Evolutionary conservation across 2,113 vertebrate genomes (phyloP), one percentile per base, ranked within the genome.

Genomic region (Nyctereutes procyonoides): DNA sequence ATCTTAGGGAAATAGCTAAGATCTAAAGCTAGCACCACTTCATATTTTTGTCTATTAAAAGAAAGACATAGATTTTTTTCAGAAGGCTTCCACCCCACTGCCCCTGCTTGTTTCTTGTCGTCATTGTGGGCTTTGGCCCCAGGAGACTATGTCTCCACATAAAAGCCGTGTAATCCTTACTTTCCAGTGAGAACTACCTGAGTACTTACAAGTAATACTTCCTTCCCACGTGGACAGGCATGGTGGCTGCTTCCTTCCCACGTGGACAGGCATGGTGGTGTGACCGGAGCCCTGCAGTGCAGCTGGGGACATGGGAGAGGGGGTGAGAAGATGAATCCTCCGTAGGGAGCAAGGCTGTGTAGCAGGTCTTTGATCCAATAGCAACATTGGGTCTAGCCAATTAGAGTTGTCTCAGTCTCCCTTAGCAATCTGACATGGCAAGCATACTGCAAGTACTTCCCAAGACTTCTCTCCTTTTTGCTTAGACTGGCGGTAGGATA

Each of bases 21-120:
- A 69, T 96, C 38, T 92, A 93, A 95, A 95, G 38, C 67, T 89
- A 87, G n/a, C 51, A 79, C n/a, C 62, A 63, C 48, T 58, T 73
- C 17, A 63, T 69, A 74, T 35, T 93, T 96, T 96, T 86, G 67
- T 82, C 69, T 93, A 38, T 58, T 93, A 32, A 51, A 77, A 94
- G 58, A 30, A 35, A 7, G 58, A 58, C 63, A 9, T 65, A 22
- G 8, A 22, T 43, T 76, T 26, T 60, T 30, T 56, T 43, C n/a
- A 28, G 51, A 69, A 95, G 58, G 5, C 71, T 71, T 30, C 16
- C n/a, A 28, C 60, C 77, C n/a, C 12, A 11, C 48, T 26, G 19
- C 35, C 67, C 22, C 38, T 0, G 6, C 30, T 58, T 48, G 28
- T 86, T 53, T 92, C 69, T 80, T 38, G 10, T 60, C 94, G 73